Conservation (phyloP, 2,888 invertebrate genomes). For the Thumatha senex region DNA sequence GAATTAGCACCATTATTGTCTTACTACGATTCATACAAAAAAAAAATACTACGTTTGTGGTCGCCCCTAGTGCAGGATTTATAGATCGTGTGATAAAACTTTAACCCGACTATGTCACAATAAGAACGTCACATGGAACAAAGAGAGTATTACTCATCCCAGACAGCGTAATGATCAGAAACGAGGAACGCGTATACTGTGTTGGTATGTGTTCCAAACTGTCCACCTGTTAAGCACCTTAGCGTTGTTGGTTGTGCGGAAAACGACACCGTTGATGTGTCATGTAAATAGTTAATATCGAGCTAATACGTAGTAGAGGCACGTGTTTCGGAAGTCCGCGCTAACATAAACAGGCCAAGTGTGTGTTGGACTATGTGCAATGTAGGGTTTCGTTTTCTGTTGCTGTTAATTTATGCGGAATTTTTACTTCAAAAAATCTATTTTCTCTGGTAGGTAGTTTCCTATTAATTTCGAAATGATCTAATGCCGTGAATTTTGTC, state of each 20-base stretch:
- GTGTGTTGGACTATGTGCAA: no score
- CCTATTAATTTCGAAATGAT: no score
- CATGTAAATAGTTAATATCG: constrained; percentile 8
- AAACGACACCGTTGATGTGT: constrained; percentile 39
- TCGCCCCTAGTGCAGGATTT: no score
- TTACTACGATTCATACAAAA: no score
- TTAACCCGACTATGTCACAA: constrained; percentile 48
- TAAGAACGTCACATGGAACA: constrained; percentile 47
- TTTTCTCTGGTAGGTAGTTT: no score
- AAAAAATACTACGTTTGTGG: no score
- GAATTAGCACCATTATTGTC: no score
- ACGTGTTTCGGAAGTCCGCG: constrained; percentile 7
- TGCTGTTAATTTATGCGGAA: no score
- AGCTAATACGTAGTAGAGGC: not conserved
- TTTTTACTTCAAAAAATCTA: no score
- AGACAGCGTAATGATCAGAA: constrained; percentile 21
- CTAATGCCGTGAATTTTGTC: no score
- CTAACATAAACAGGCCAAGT: not conserved
- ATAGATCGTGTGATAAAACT: no score
- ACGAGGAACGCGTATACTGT: constrained; percentile 20
- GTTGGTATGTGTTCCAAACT: constrained; percentile 11
- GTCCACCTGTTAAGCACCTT: constrained; percentile 13
- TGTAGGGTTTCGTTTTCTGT: no score
- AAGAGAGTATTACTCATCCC: constrained; percentile 53
- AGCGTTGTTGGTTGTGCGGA: constrained; percentile 39